Evolutionary conservation across 1,140 invertebrate species (phyloP).

Genomic region (Scaptomyza graminum): DNA sequence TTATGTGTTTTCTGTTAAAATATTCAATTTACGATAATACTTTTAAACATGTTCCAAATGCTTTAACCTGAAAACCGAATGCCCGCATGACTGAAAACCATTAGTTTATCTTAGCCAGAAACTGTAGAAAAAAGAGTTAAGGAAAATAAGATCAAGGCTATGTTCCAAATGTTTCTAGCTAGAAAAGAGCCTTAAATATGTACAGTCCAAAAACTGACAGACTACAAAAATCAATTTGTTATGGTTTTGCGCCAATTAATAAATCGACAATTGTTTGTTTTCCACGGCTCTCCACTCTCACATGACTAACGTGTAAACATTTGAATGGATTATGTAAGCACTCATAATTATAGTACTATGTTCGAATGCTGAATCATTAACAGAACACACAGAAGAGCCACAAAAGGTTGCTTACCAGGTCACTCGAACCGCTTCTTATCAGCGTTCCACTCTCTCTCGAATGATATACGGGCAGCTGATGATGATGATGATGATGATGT

Average conservation of each 20-base stretch:
- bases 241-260: too few species aligned
- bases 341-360: neutral
- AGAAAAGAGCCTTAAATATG: too few species aligned
- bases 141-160: neutral
- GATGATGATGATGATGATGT: neutral
- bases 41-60: neutral
- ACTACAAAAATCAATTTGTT: too few species aligned
- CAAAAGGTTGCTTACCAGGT: slow-evolving; percentile 43
- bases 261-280: neutral
- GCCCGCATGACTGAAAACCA: too few species aligned
- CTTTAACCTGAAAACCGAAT: too few species aligned
- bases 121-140: too few species aligned
- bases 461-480: too few species aligned
- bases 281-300: slow-evolving; percentile 2
- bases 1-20: too few species aligned
- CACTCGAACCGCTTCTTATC: slow-evolving; percentile 33
- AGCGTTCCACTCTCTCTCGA: slow-evolving; percentile 6
- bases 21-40: neutral
- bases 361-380: slow-evolving; percentile 35
- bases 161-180: neutral
- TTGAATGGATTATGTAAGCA: slow-evolving; percentile 21
- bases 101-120: too few species aligned
- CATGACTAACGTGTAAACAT: slow-evolving; percentile 19
- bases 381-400: neutral
- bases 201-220: too few species aligned